Conservation (phyloP, 2,888 invertebrate genomes). For the Cephus nigrinus region DNA sequence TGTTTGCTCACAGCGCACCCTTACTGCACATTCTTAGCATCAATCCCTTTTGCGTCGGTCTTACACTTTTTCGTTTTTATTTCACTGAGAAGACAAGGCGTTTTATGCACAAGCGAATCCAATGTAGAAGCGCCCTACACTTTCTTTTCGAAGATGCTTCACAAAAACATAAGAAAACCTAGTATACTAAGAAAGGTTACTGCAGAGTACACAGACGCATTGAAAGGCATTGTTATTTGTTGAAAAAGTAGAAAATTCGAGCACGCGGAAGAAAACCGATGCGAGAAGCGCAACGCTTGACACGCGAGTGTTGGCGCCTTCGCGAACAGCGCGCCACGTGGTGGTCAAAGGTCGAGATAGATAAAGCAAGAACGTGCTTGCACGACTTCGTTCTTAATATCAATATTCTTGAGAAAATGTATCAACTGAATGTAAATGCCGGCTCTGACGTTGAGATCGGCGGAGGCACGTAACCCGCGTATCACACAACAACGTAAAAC, state of each 20-base stretch:
- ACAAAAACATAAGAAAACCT: not conserved
- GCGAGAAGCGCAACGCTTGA: conserved; percentile 14
- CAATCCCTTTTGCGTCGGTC: not conserved
- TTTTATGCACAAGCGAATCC: not conserved
- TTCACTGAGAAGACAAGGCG: not conserved
- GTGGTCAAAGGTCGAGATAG: conserved; percentile 44
- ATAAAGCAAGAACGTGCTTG: not conserved
- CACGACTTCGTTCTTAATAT: not conserved
- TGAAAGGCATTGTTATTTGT: not conserved
- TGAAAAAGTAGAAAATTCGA: not conserved
- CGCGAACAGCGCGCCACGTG: conserved; percentile 45
- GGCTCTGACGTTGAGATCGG: not conserved
- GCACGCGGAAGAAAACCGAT: not conserved
- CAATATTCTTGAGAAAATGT: not conserved
- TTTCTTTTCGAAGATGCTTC: not conserved
- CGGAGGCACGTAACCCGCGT: not conserved
- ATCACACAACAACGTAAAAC: not conserved
- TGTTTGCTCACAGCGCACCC: not conserved
- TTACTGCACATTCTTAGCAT: not conserved
- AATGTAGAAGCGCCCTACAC: too few species aligned
- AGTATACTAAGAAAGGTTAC: not conserved
- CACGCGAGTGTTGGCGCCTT: conserved; percentile 40
- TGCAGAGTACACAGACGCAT: not conserved
- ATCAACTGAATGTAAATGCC: not conserved
- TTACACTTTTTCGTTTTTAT: not conserved